phyloP scores from a whole-genome alignment of 23 tunicate species.

The Oikopleura dioica region DNA sequence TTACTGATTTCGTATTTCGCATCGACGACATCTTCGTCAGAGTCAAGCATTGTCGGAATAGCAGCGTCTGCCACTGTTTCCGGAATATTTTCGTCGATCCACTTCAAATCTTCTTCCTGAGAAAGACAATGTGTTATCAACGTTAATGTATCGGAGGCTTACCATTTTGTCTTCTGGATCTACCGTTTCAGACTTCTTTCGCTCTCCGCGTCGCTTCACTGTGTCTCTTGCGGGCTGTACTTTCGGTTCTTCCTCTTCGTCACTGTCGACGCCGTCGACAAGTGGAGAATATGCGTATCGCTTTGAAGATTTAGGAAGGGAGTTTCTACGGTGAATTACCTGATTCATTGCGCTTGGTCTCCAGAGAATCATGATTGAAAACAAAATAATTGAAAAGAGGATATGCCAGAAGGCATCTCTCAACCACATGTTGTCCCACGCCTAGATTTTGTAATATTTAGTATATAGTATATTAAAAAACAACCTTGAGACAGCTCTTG shows the following conservation, averaged over 20 bases:
- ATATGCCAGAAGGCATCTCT: slow-evolving; percentile 90
- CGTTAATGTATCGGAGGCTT: not conserved
- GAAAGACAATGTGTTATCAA: not conserved
- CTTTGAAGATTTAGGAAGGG: not conserved
- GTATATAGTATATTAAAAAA: no score
- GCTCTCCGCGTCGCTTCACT: slow-evolving; percentile 45
- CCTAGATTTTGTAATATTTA: no score
- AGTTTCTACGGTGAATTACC: not conserved
- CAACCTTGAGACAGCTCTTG: not conserved
- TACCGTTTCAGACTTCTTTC: slow-evolving; percentile 13
- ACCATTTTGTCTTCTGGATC: slow-evolving; percentile 12
- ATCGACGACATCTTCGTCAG: slow-evolving; percentile 67
- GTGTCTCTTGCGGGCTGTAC: slow-evolving; percentile 58
- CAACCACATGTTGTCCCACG: slow-evolving; percentile 54
- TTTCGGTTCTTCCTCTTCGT: slow-evolving; percentile 28
- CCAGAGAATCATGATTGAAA: slow-evolving; percentile 91
- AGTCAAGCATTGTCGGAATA: slow-evolving; percentile 55
- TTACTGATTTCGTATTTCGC: slow-evolving; percentile 87
- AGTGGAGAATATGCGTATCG: slow-evolving; percentile 82
- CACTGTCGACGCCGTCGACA: slow-evolving; percentile 66
- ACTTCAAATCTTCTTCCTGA: slow-evolving; percentile 61
- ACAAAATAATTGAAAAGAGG: slow-evolving; percentile 51
- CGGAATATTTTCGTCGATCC: slow-evolving; percentile 98
- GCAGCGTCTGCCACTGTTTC: slow-evolving; percentile 76
- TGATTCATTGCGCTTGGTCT: slow-evolving; percentile 88